phyloP scores from a whole-genome alignment of 2,113 vertebrate genomes.

The Anarrhichthys ocellatus region DNA sequence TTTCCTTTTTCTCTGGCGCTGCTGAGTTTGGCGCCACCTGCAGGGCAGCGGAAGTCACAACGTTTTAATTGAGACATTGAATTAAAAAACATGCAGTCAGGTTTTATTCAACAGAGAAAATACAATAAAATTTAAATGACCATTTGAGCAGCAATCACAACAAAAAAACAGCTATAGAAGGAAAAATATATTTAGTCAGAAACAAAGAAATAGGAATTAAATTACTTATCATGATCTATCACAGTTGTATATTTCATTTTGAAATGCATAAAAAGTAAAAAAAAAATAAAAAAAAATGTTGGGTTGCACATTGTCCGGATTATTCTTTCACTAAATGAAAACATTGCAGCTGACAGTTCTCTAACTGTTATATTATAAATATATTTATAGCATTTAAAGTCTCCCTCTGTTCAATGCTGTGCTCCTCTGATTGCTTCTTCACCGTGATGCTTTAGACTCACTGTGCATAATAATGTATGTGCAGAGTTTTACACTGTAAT shows the following conservation, averaged over 20 bases:
- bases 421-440: not conserved
- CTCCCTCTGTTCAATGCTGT: not conserved
- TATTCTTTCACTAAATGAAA: not conserved
- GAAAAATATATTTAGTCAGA: not conserved
- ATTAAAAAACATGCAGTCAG: not conserved
- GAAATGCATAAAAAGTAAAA: not conserved
- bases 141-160: not conserved
- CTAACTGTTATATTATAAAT: not conserved
- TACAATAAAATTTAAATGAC: no score
- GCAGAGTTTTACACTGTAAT: not conserved
- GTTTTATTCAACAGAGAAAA: not conserved
- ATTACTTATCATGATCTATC: not conserved
- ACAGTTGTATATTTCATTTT: not conserved
- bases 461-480: not conserved
- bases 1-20: conserved; percentile 7
- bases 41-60: not conserved
- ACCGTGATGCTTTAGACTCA: not conserved
- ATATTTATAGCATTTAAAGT: not conserved
- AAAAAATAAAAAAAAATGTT: not conserved
- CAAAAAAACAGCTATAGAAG: not conserved
- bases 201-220: not conserved
- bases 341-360: not conserved
- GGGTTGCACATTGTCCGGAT: not conserved
- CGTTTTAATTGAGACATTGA: not conserved
- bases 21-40: conserved; percentile 49